Evolutionary conservation across 2,797 vertebrate species (phyloP), one percentile per base, ranked within the genome.

Genomic region (Chrosomus eos): DNA sequence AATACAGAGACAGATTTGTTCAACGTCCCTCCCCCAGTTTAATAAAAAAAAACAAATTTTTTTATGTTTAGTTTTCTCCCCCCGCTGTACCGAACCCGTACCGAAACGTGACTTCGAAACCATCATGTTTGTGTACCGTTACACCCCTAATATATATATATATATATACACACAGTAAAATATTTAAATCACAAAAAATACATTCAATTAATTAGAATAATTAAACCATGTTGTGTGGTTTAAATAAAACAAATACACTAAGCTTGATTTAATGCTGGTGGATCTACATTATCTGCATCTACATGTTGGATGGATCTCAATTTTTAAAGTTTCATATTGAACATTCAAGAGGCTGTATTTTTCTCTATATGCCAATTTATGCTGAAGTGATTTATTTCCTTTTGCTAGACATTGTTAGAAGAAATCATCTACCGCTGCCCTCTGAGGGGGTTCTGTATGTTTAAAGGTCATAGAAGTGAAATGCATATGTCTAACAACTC

Each of bases 401-500:
- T 71, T 28, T 2, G 19, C 51, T 70, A 31, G 21, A 84, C 64
- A 85, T 73, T 62, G 40, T 80, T 73, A 38, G 67, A 80, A 64
- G 64, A 64, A 85, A 85, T 80, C 40, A 26, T 72, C 53, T 33
- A 48, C 33, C 64, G 53, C 31, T 77, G 76, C 43, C 33, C 43
- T 73, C 68, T 51, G 21, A 62, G 67, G 83, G 51, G 67, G 16
- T 80, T 51, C 55, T 79, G 28, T 64, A 73, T 38, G 7, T 85
- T 82, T 68, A 85, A 62, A 87, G 83, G 79, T 71, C 72, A 78
- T 14, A 55, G 45, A 70, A 71, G 43, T 31, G 73, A 45, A 82
- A 68, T 53, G 38, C 83, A 51, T 60, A 78, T 73, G 79, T 85
- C 70, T 53, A 26, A 28, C 73, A 58, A 73, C 28, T 82, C 67